Evolutionary conservation across 2,888 invertebrate species (phyloP).

Genomic region (Phaonia tiefii): DNA sequence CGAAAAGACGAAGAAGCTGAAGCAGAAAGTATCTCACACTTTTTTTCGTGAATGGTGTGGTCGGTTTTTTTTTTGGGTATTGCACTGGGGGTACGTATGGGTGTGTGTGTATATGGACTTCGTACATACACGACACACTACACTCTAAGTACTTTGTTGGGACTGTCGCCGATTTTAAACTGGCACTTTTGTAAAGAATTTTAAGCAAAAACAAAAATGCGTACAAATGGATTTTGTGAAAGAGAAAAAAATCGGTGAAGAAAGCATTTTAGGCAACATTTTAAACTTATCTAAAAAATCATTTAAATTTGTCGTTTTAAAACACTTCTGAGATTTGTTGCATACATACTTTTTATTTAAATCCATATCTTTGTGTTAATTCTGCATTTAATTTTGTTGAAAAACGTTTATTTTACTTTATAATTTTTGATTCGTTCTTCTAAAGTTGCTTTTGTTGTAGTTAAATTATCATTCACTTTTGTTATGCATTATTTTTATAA

Average conservation of each 20-base stretch:
- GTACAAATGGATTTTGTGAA: not conserved
- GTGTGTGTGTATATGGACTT: no score
- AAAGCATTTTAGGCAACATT: no score
- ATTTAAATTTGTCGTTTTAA: no score
- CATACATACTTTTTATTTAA: slow-evolving; percentile 61
- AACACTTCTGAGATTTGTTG: no score
- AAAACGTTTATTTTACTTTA: not conserved
- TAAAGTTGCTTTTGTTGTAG: slow-evolving; percentile 1
- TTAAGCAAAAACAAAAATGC: slow-evolving; percentile 10
- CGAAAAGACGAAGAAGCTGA: slow-evolving; percentile 25
- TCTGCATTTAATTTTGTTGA: slow-evolving; percentile 13
- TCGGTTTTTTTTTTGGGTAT: not conserved
- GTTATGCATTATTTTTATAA: slow-evolving; percentile 33
- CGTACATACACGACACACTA: not conserved
- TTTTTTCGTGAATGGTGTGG: slow-evolving; percentile 1
- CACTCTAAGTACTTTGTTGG: not conserved
- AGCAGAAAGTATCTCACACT: slow-evolving; percentile 43
- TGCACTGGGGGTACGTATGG: slow-evolving; percentile 11
- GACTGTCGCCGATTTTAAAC: slow-evolving; percentile 6
- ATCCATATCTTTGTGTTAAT: slow-evolving; percentile 45
- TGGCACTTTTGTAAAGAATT: not conserved
- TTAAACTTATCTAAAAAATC: no score
- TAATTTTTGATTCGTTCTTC: slow-evolving; percentile 13
- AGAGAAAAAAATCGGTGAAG: not conserved
- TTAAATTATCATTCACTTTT: slow-evolving; percentile 37